These are phyloP conservation scores for Kobus ellipsiprymnus DNA, from an alignment of 2,113 vertebrate genomes.

Conservation along the genomic window DNA sequence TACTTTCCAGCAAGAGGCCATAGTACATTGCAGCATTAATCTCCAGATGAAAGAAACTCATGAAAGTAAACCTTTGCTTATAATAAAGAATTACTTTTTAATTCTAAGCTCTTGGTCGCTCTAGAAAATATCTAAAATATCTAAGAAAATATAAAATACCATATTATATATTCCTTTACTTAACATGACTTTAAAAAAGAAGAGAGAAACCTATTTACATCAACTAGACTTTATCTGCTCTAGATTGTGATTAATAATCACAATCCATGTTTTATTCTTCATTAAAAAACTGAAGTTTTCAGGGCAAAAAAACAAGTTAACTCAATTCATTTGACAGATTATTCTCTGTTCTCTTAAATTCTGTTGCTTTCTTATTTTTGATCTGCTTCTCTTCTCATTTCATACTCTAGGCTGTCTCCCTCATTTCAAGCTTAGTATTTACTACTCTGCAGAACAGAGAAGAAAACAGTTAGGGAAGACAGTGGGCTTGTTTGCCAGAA, in stretches of 20 bases:
- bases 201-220: constrained; percentile 9
- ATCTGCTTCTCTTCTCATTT: constrained; percentile 16
- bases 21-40: constrained; percentile 45
- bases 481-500: constrained; percentile 74
- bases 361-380: neutral
- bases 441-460: neutral
- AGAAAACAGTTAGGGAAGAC: constrained; percentile 61
- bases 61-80: neutral
- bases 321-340: constrained; percentile 26
- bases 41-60: constrained; percentile 47
- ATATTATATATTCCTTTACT: constrained; percentile 20
- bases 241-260: constrained; percentile 39
- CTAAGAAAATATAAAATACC: neutral
- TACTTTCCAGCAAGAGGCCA: constrained; percentile 56
- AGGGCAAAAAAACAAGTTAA: neutral
- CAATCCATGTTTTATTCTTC: neutral
- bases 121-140: constrained; percentile 37
- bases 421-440: constrained; percentile 39
- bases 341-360: neutral
- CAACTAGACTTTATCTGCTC: neutral
- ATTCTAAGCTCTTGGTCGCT: neutral
- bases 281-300: constrained; percentile 21
- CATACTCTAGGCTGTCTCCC: neutral
- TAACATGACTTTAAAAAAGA: neutral
- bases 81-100: constrained; percentile 40